A percentile compares a stretch with the other conserved stretches of the same genome.
Evolutionary conservation across 2,888 invertebrate genomes (phyloP).

Genomic region (Eueremaeus valkanovi): DNA sequence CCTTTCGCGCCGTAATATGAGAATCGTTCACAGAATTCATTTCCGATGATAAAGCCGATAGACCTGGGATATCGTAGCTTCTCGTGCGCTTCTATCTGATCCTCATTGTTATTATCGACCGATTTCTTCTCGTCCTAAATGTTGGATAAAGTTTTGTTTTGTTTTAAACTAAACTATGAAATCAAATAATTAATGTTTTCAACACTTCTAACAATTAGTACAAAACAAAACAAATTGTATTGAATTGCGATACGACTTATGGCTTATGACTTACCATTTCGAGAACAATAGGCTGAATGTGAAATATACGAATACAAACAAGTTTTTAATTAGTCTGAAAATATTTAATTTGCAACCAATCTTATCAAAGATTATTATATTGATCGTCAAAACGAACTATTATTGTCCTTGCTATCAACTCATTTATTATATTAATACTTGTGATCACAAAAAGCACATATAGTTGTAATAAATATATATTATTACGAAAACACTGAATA

Average conservation of each 20-base stretch:
- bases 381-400: not conserved
- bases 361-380: not conserved
- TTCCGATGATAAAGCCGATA: conserved; percentile 87
- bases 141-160: not conserved
- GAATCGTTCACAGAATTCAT: conserved; percentile 97
- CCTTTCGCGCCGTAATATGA: conserved; percentile 95
- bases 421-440: not conserved
- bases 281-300: too few species aligned
- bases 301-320: too few species aligned
- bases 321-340: too few species aligned
- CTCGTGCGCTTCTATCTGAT: conserved; percentile 38
- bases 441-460: not conserved
- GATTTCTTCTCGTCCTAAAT: conserved; percentile 12
- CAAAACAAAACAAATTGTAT: too few species aligned
- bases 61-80: conserved; percentile 68
- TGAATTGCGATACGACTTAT: too few species aligned
- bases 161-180: not conserved
- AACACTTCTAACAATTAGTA: not conserved
- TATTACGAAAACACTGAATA: not conserved
- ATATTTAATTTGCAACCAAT: not conserved
- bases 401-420: not conserved
- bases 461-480: not conserved
- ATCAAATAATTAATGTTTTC: not conserved
- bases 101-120: conserved; percentile 10
- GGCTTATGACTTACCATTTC: not conserved